Conservation (phyloP, 2,797 vertebrate genomes). For the Molossus alvarezi region DNA sequence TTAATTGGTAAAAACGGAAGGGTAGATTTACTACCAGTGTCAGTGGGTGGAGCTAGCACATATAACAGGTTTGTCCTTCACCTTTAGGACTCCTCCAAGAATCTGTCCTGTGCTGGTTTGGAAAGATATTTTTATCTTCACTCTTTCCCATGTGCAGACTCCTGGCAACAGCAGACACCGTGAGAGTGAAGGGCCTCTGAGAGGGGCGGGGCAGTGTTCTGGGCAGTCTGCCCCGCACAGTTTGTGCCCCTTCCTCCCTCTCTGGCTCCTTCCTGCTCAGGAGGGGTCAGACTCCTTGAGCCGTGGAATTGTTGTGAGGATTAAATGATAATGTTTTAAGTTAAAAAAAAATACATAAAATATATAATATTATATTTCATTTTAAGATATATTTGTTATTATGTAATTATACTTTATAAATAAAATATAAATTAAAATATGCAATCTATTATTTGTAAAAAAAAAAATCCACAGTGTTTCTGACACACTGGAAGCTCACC, state of each 20-base stretch:
- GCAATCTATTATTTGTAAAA: not conserved
- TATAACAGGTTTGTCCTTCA: not conserved
- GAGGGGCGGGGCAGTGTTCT: not conserved
- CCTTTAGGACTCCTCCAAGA: not conserved
- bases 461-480: slow-evolving; percentile 1
- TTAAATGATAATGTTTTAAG: not conserved
- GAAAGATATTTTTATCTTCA: slow-evolving; percentile 48
- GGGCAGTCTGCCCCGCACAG: not conserved
- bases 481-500: not conserved
- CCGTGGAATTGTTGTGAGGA: not conserved
- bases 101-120: not conserved
- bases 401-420: not conserved
- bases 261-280: not conserved
- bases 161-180: not conserved
- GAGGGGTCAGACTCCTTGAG: not conserved
- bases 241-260: not conserved
- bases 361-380: not conserved
- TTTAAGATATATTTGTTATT: not conserved
- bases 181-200: not conserved
- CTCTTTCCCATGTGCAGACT: not conserved
- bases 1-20: not conserved
- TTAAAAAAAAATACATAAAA: not conserved
- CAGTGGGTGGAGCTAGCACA: not conserved
- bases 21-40: not conserved
- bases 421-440: not conserved